A percentile compares a stretch with the other conserved stretches of the same genome.
These are phyloP conservation scores for Dermochelys coriacea DNA, from an alignment of 2,797 vertebrate species.

Conservation along the genomic window DNA sequence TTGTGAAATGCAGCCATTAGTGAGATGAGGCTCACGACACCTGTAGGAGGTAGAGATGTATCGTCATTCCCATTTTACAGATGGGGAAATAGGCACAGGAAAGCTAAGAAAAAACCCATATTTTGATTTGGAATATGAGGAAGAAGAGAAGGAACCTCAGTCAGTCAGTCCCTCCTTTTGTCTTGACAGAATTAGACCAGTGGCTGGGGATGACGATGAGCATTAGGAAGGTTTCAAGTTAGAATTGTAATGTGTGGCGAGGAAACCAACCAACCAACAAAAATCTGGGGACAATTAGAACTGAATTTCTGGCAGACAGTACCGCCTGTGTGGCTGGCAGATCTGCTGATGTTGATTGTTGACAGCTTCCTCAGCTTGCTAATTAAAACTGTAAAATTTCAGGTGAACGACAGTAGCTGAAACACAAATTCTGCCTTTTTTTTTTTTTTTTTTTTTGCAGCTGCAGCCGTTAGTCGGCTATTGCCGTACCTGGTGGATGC, in stretches of 20 bases:
- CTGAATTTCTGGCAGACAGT: conserved; percentile 50
- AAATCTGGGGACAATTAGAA: conserved; percentile 28
- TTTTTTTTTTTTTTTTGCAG: conserved; percentile 85
- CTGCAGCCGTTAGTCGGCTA: conserved; percentile 90
- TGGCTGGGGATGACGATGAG: conserved; percentile 25
- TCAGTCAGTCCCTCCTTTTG: conserved; percentile 22
- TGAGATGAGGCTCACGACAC: rapidly evolving
- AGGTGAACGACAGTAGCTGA: conserved; percentile 90
- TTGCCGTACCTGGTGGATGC: conserved; percentile 92
- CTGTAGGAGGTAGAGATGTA: neutral
- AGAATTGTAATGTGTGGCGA: conserved; percentile 40
- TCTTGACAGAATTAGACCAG: conserved; percentile 24
- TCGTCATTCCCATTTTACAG: neutral
- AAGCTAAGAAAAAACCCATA: neutral
- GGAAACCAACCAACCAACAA: neutral
- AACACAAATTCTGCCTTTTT: conserved; percentile 86
- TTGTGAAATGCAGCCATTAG: neutral
- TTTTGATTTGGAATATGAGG: neutral
- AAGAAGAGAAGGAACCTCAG: conserved; percentile 40
- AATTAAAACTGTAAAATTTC: conserved; percentile 89
- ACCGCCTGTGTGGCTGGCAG: conserved; percentile 52
- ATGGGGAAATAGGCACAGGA: neutral
- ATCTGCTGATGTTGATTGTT: conserved; percentile 77
- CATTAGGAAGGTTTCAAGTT: conserved; percentile 24
- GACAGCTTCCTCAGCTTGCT: conserved; percentile 81